phyloP scores from a whole-genome alignment of 2,888 invertebrate species.

The Platycheirus albimanus region DNA sequence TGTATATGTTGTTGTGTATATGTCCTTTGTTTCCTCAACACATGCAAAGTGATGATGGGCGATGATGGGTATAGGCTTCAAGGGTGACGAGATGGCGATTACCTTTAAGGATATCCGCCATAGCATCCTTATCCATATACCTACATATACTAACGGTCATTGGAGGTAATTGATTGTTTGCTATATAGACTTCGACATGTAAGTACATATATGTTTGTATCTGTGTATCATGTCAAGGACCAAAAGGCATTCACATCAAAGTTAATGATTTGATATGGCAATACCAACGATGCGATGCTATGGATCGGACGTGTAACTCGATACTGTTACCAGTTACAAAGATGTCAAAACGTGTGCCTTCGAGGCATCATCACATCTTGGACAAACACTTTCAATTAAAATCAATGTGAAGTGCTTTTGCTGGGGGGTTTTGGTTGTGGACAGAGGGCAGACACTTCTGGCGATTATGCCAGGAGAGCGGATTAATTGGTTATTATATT shows the following conservation, averaged over 20 bases:
- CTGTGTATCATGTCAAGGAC: too few relatives aligned
- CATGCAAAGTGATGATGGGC: slow-evolving; percentile 19
- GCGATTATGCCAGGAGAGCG: slow-evolving; percentile 33
- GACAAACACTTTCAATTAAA: slow-evolving; percentile 47
- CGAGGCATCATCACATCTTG: slow-evolving; percentile 29
- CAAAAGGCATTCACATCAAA: slow-evolving; percentile 32
- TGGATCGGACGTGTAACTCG: slow-evolving; percentile 36
- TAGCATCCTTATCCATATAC: background rate
- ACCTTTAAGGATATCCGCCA: slow-evolving; percentile 46
- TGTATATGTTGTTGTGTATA: slow-evolving; percentile 18
- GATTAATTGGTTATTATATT: slow-evolving; percentile 48
- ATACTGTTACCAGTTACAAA: slow-evolving; percentile 16
- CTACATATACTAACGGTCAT: background rate
- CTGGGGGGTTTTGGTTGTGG: background rate
- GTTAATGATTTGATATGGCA: slow-evolving; percentile 50
- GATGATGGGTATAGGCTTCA: slow-evolving; percentile 32
- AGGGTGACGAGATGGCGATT: slow-evolving; percentile 51
- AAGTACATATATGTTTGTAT: slow-evolving; percentile 10
- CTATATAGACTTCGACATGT: background rate
- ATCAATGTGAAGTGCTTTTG: slow-evolving; percentile 23
- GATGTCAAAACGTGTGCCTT: slow-evolving; percentile 40
- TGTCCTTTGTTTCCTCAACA: slow-evolving; percentile 24
- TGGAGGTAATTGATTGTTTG: slow-evolving; percentile 63
- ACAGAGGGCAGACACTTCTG: slow-evolving; percentile 24
- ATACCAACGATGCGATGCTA: slow-evolving; percentile 4